Percentiles rank a stretch among this genome's conserved stretches.
Evolutionary conservation across 2,113 vertebrate genomes (phyloP).

Genomic region (Cinclus cinclus): DNA sequence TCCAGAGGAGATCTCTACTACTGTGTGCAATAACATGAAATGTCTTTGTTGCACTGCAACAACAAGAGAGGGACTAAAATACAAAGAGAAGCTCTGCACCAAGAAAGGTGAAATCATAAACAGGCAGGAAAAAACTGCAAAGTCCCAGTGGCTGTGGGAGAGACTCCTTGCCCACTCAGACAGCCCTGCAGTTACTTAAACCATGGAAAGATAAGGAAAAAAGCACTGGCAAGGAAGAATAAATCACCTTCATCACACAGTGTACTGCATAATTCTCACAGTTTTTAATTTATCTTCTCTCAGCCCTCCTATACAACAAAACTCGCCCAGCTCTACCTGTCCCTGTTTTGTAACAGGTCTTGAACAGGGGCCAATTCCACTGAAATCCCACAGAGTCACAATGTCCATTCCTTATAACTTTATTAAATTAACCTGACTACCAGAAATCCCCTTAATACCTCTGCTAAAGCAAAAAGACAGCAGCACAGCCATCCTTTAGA

Average conservation of each 20-base stretch:
- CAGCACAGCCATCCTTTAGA: not conserved
- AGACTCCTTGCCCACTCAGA: not conserved
- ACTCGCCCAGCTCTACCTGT: not conserved
- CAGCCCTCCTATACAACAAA: not conserved
- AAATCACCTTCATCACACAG: not conserved
- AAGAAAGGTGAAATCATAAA: not conserved
- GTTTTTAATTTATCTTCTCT: not conserved
- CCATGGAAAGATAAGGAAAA: not conserved
- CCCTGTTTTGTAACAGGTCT: not conserved
- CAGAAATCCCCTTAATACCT: not conserved
- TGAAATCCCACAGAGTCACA: not conserved
- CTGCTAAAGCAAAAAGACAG: not conserved
- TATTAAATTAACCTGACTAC: not conserved
- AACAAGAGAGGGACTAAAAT: not conserved
- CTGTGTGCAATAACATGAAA: not conserved
- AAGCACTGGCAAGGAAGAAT: not conserved
- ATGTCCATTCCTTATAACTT: not conserved
- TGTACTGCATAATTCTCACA: not conserved
- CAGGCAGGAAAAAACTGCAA: not conserved
- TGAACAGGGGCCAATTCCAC: not conserved
- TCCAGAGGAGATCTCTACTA: not conserved
- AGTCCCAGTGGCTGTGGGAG: no score
- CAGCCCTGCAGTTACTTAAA: not conserved
- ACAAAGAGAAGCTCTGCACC: not conserved
- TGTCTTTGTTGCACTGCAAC: not conserved